Evolutionary conservation across 2,888 invertebrate species (phyloP), one percentile per base, ranked within the genome.

Genomic region (Sylvicola cinctus): DNA sequence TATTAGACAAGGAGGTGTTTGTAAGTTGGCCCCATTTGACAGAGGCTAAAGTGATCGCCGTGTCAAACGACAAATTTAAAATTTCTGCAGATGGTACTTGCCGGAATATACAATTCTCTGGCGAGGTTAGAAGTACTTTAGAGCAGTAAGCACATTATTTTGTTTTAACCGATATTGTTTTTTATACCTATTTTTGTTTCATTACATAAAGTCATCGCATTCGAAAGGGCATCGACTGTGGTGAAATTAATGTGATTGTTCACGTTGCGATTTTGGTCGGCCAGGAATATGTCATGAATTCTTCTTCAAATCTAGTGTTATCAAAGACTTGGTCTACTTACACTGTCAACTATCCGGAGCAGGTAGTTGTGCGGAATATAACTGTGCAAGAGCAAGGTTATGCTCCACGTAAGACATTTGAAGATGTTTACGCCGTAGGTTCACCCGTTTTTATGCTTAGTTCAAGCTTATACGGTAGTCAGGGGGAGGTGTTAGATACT

Each of bases 1-100:
- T 78, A 26, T 52, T 93, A 10, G 83, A 80, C 1, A 70, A 74
- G 50, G 60, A 64, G 30, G 67, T 91, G 2, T 81, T 73, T 62
- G 81, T 87, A 3, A 73, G 74, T 4, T 96, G 93, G 93, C 96
- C 96, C 0, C 87, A 93, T 60, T 66, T 96, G 35, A 65, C 70
- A n/a, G 80, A 83, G 55, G 85, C 84, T 12, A 71, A 68, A 71
- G 74, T 55, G 59, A 66, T 58, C 3, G 46, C 41, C 3, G 38
- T 58, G 3, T 49, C 49, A 2, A 46, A 48, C 26, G 36, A 40
- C 1, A 41, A 45, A 11, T 37, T 43, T 31, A 49, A n/a, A 11
- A 28, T n/a, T 5, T 13, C 12, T 8, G 28, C 12, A 4, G n/a
- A 13, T 7, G 28, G 14, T 7, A 6, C 31, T 11, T 59, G 58